Evolutionary conservation across 2,113 vertebrate species (phyloP), one percentile per base, ranked within the genome.

Genomic region (Meles meles): DNA sequence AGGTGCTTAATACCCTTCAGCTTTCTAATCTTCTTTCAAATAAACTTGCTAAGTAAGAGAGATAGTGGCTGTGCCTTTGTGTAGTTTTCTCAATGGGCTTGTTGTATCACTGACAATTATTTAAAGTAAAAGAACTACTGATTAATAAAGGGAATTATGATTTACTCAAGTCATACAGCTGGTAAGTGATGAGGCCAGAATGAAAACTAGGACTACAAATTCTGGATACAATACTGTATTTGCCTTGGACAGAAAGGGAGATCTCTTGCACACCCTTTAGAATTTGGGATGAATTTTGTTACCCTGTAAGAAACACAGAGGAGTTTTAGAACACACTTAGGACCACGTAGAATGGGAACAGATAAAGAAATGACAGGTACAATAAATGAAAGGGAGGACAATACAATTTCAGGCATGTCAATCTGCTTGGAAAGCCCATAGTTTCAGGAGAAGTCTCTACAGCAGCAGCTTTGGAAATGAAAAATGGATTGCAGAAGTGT

Each of bases 401-500:
- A 69, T 39, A 67, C 72, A 79, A 55, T 97, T 90, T 90, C 27
- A 97, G 80, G 29, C 31, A 15, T n/a, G 61, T 94, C 96, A 83
- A 12, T 95, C 82, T 93, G 13, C 37, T 77, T 57, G 15, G 13
- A 88, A 92, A 96, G 44, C 20, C 47, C 69, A 34, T 3, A 14
- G 49, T 92, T 96, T 88, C 55, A n/a, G 25, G 65, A 59, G 72
- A 25, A 95, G n/a, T 72, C 63, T 94, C 39, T 69, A 27, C 0
- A 92, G 65, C n/a, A 87, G 59, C 25, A 63, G 81, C 71, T 85
- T 91, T 55, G 18, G 61, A 96, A 96, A 96, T 93, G 96, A 97
- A 96, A 97, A 98, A 84, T 80, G 85, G 92, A 82, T 83, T 97
- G 93, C 34, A 59, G 95, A 96, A 97, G 49, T 96, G 90, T 93